Base-by-base conservation (phyloP, 1,140 invertebrate species). In the Holcopasites calliopsidis region DNA sequence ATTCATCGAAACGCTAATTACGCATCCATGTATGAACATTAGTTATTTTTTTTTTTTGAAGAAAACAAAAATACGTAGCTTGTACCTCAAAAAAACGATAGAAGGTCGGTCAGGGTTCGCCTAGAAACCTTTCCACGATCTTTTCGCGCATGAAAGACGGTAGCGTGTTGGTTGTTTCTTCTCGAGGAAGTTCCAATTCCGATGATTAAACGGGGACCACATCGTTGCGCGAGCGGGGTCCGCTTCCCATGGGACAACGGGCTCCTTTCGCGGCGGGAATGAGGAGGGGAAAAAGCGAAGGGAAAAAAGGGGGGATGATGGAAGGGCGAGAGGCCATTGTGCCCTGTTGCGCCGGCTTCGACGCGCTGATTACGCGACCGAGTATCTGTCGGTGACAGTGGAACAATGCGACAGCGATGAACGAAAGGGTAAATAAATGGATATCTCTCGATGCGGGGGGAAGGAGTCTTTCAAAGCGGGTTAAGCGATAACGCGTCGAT, bases 161-260 rank as follows among this genome's bases (percentile, higher is more conserved):
- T n/a, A n/a, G n/a, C n/a, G n/a, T n/a, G n/a, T n/a, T n/a, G n/a
- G 13, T 16, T 54, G 11, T 7, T 26, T 21, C 2, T 3, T 10
- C 3, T 7, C 10, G 4, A 26, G 31, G 38, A n/a, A 55, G n/a
- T 13, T 38, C 13, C 62, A 66, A 68, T 74, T 55, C 38, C 50
- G 50, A 66, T 66, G 50, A 74, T 74, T 74, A 74, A 68, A 74
- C 38, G 62, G 44, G 7, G 52, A 50, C 33, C 23, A n/a, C n/a
- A n/a, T n/a, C 21, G 11, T 8, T 6, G 33, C 11, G 55, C 40
- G 55, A 62, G 40, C 23, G 23, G 26, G 10, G 44, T 16, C 58
- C 69, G 21, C 31, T 64, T 33, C 58, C 44, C 10, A 11, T 18
- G 70, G 70, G 33, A 52, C n/a, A 11, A 13, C 11, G 28, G 3